Conservation (phyloP, 2,113 vertebrate genomes). For the Bujurquina vittata region DNA sequence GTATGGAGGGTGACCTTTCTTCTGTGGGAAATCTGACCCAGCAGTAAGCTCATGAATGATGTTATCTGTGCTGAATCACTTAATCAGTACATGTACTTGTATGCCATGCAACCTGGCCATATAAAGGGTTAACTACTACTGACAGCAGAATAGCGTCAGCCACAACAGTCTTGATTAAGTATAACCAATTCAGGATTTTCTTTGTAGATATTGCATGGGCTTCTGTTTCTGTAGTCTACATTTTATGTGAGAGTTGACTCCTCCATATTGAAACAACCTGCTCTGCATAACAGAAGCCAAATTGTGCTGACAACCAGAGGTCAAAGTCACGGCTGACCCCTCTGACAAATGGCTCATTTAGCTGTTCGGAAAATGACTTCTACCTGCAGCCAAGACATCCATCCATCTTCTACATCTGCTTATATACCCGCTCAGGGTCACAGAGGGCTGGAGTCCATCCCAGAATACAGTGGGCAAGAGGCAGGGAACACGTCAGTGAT, state of each 20-base stretch:
- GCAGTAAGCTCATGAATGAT: not conserved
- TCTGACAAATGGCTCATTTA: constrained; percentile 64
- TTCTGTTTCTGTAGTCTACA: not conserved
- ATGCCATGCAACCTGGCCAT: not conserved
- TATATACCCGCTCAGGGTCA: constrained; percentile 48
- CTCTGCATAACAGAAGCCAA: constrained; percentile 51
- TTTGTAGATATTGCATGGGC: not conserved
- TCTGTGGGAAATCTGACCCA: not conserved
- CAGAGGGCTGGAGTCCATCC: constrained; percentile 22
- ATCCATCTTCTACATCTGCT: constrained; percentile 53
- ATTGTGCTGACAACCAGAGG: constrained; percentile 50
- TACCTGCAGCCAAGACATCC: constrained; percentile 57
- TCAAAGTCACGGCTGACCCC: constrained; percentile 53
- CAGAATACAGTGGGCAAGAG: not conserved
- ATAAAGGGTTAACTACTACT: not conserved
- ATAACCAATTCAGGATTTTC: not conserved
- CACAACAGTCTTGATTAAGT: not conserved
- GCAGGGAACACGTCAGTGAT: not conserved
- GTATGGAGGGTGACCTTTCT: not conserved
- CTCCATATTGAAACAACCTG: constrained; percentile 17
- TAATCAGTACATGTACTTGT: not conserved
- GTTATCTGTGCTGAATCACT: not conserved
- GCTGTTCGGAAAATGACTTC: constrained; percentile 46
- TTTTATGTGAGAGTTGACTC: constrained; percentile 15
- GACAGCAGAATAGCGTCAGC: not conserved